Percentiles rank a stretch among this genome's conserved stretches.
Evolutionary conservation across 2,888 invertebrate species (phyloP).

Genomic region (Morpho deidamia): DNA sequence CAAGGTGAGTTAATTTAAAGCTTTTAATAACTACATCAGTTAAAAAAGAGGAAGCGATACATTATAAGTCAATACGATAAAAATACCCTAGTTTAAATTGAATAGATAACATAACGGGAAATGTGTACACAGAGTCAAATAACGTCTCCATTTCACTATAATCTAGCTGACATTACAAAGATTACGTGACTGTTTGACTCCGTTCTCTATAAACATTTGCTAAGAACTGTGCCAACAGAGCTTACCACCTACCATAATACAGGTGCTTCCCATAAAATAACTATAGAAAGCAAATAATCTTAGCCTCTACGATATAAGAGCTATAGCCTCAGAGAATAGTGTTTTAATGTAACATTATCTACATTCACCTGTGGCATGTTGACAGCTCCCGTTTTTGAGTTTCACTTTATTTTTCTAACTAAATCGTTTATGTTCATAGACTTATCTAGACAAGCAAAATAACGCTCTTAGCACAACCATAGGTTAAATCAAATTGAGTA

Average conservation of each 20-base stretch:
- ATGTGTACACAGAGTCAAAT: constrained; percentile 15
- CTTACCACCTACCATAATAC: constrained; percentile 34
- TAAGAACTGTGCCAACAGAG: constrained; percentile 51
- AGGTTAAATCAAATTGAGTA: no score
- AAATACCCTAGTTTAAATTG: not conserved
- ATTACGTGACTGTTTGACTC: constrained; percentile 52
- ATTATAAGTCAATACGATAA: no score
- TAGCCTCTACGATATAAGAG: constrained; percentile 17
- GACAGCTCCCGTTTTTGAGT: constrained; percentile 60
- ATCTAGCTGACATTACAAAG: constrained; percentile 47
- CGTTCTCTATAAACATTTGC: constrained; percentile 59
- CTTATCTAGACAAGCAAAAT: no score
- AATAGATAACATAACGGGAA: not conserved
- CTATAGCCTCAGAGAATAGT: constrained; percentile 16
- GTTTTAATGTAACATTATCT: constrained; percentile 20
- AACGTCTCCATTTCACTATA: constrained; percentile 42
- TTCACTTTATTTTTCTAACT: constrained; percentile 51
- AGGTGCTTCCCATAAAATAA: constrained; percentile 22
- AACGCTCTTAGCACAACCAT: no score
- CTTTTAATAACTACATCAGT: no score
- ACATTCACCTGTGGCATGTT: constrained; percentile 34
- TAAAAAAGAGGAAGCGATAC: no score
- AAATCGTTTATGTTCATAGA: constrained; percentile 8
- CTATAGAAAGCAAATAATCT: constrained; percentile 3
- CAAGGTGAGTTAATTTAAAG: no score